A percentile compares a stretch with the other conserved stretches of the same genome.
Conservation (phyloP, 2,888 invertebrate species). For the Pristionchus maxplancki region DNA sequence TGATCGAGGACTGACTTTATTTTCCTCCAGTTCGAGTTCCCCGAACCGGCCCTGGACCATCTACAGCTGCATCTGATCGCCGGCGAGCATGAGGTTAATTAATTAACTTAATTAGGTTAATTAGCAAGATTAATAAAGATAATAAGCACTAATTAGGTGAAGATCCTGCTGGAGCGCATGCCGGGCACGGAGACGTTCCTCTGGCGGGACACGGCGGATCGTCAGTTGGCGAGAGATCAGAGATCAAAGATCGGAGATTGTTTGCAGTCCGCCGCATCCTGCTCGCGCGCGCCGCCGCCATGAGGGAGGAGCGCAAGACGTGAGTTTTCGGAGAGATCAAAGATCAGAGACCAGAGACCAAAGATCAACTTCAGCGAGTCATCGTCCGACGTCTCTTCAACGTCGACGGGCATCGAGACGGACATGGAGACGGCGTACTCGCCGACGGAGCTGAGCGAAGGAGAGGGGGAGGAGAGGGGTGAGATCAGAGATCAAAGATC, state of each 20-base stretch:
- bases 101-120: not conserved
- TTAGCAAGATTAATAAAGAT: too few species aligned
- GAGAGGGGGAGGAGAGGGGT: not conserved
- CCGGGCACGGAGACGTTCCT: slow-evolving; percentile 42
- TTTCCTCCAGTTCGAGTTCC: slow-evolving; percentile 17
- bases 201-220: slow-evolving; percentile 40
- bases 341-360: not conserved
- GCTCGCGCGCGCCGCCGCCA: not conserved
- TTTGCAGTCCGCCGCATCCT: slow-evolving; percentile 34
- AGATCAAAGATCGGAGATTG: not conserved
- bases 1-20: not conserved
- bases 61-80: slow-evolving; percentile 5
- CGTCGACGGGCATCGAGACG: not conserved
- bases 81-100: slow-evolving; percentile 22
- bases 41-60: slow-evolving; percentile 20
- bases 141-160: not conserved
- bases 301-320: slow-evolving; percentile 1
- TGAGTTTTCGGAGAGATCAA: not conserved
- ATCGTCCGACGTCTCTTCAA: not conserved
- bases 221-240: not conserved
- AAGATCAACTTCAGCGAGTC: not conserved
- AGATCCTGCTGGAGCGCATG: slow-evolving; percentile 35
- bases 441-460: not conserved
- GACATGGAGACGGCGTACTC: slow-evolving; percentile 34
- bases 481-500: not conserved